These are phyloP conservation scores for Malurus splendens DNA, from an alignment of 2,797 vertebrate genomes.

Conservation along the genomic window DNA sequence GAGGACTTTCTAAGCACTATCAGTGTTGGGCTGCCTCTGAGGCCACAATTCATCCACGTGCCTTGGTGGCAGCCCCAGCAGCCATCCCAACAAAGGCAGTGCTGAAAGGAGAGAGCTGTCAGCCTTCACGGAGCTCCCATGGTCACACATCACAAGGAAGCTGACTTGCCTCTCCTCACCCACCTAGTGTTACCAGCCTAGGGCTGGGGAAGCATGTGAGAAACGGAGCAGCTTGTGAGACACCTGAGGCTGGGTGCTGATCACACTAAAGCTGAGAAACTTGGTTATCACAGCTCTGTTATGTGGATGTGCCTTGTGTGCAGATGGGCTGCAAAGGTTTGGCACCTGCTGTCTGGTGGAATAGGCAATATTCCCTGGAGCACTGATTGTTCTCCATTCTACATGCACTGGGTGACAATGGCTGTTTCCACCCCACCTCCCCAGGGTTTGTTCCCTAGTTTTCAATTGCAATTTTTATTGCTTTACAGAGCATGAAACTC, in stretches of 20 bases:
- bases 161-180: neutral
- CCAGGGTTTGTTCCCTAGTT: neutral
- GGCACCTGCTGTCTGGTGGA: neutral
- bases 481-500: conserved; percentile 61
- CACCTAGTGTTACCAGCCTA: neutral
- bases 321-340: neutral
- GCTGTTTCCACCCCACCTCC: neutral
- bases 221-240: neutral
- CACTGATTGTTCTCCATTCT: neutral
- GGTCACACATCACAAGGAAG: neutral
- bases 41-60: neutral
- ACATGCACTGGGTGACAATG: neutral
- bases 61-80: neutral
- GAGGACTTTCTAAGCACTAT: neutral
- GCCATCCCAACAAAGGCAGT: neutral
- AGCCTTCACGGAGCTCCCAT: neutral
- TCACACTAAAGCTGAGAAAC: neutral
- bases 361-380: neutral
- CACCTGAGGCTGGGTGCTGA: neutral
- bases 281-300: neutral
- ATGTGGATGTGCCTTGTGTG: rapidly evolving
- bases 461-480: neutral
- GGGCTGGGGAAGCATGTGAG: neutral
- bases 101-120: neutral
- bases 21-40: neutral